Conservation (phyloP, 2,888 invertebrate species). For the Gasteruption jaculator region DNA sequence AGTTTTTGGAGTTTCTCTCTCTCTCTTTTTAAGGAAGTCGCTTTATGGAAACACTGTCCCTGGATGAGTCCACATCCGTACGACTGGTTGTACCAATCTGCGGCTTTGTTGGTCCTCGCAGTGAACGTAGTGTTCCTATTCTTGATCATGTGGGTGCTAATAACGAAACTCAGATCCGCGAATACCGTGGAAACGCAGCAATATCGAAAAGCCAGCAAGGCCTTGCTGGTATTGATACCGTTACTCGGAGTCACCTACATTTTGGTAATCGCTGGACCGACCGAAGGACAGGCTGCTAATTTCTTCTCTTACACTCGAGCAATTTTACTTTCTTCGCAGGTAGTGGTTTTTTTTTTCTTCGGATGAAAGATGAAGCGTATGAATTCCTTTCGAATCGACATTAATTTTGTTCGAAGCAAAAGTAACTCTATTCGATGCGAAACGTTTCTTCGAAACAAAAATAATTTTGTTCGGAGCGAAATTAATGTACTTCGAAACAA, state of each 20-base stretch:
- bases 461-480: too few species aligned
- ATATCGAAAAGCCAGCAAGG: slow-evolving; percentile 86
- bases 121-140: slow-evolving; percentile 79
- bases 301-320: slow-evolving; percentile 78
- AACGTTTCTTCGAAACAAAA: too few species aligned
- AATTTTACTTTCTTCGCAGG: slow-evolving; percentile 85
- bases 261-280: slow-evolving; percentile 77
- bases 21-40: too few species aligned
- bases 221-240: slow-evolving; percentile 87
- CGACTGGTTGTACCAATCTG: slow-evolving; percentile 86
- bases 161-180: slow-evolving; percentile 87
- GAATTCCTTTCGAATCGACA: too few species aligned
- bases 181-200: slow-evolving; percentile 88
- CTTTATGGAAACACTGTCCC: slow-evolving; percentile 57
- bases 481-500: too few species aligned
- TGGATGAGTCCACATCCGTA: slow-evolving; percentile 78
- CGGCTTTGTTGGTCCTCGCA: slow-evolving; percentile 75
- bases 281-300: slow-evolving; percentile 67
- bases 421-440: too few species aligned
- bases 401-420: too few species aligned
- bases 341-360: slow-evolving; percentile 51
- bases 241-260: slow-evolving; percentile 89
- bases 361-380: too few species aligned
- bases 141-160: slow-evolving; percentile 88
- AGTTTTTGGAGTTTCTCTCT: too few species aligned